Evolutionary conservation across 92 coral and sea anemone genomes (phyloP), one percentile per base, ranked within the genome.

Genomic region (Blastomussa wellsi): DNA sequence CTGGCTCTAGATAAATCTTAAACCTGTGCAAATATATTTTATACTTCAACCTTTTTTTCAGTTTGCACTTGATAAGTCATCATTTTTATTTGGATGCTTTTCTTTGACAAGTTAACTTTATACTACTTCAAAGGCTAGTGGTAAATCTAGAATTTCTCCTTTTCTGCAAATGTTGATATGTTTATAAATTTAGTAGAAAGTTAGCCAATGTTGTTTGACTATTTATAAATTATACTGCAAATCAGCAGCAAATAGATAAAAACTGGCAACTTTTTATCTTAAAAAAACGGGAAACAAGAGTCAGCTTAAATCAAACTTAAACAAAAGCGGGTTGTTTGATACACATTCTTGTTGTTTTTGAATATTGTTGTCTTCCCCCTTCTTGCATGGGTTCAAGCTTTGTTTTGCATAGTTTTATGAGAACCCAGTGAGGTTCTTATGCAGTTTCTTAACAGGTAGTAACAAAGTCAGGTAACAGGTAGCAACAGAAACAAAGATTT

Each of bases 1-100:
- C 80, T 83, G 87, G 87, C 87, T 29, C 31, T 33, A 70, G 75
- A 33, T 70, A 70, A 38, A 36, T 70, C 26, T 70, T 20, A 35
- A 26, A 62, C 14, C 16, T 26, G 8, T 26, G 15, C 65, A 62
- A 62, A 28, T 62, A 62, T 62, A 22, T 57, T 9, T 19, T 26
- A 16, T 62, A 28, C 35, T 26, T 22, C 10, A 62, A n/a, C 35
- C n/a, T n/a, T 62, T 62, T 62, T 1, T 26, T 22, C 68, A 26
- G 9, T 33, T 14, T 28, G 33, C 17, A 26, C 68, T 62, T 16
- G 1, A 26, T n/a, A 62, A 62, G 17, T 26, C 35, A 28, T 62
- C 13, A 11, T 12, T 28, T 5, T 24, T 60, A 28, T 62, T 28
- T 62, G 68, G 35, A 62, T 24, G 7, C 29, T 26, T 62, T 62